Evolutionary conservation across 2,797 vertebrate species (phyloP), one percentile per base, ranked within the genome.

Genomic region (Oceanodroma leucorhoa): DNA sequence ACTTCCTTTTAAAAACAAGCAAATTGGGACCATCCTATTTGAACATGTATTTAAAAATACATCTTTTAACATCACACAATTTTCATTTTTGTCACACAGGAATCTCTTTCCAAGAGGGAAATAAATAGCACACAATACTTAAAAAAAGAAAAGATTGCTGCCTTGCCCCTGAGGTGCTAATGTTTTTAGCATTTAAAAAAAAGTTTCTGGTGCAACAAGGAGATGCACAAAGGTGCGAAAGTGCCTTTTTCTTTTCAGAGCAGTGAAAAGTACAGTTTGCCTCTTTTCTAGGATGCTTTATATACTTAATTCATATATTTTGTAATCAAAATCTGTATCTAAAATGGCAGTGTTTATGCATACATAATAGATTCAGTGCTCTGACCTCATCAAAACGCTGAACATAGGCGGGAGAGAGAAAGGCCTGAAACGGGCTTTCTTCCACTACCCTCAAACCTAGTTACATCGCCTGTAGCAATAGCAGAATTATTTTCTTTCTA

Each of bases 131-230:
- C 93, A 95, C 89, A 97, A 94, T 94, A 96, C 80, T 94, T 96
- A 82, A 54, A 86, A 91, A 83, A 87, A 43, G 20, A 43, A 87
- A 91, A 83, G 85, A 91, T 89, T 95, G 95, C 96, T 96, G 96
- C 97, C 95, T 95, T 98, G 95, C 97, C 98, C 97, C 97, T 98
- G 98, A 98, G 97, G 97, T 96, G 97, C 95, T 97, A 95, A 96
- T 91, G 83, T 86, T 95, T 96, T 96, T 96, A 97, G 96, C 96
- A 97, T 96, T 97, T 76, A 76, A 96, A 95, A 90, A 73, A 91
- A 95, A 89, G 92, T 92, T 96, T 97, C 94, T 95, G 96, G 96
- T 97, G 96, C 96, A 97, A 97, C 94, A 96, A 95, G 93, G 92
- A 97, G 97, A 93, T 91, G 92, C 96, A 96, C 94, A 96, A 90